A percentile compares a stretch with the other conserved stretches of the same genome.
Conservation (phyloP, 2,888 invertebrate genomes). For the Campopleginae sp. region DNA sequence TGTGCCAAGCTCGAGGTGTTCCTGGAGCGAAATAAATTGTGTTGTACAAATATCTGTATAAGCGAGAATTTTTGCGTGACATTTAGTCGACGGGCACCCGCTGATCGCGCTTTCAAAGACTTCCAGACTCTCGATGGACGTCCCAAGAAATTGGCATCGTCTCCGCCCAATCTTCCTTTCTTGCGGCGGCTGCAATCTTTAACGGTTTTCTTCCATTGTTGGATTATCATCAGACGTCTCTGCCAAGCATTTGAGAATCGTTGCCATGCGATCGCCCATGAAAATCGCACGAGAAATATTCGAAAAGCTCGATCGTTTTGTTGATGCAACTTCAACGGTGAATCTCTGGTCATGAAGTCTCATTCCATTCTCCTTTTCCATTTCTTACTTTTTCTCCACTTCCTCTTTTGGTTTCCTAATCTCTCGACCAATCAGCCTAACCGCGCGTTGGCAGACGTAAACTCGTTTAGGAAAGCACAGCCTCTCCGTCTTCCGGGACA, state of each 20-base stretch:
- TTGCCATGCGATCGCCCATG: not conserved
- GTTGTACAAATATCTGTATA: slow-evolving; percentile 71
- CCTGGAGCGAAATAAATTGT: slow-evolving; percentile 69
- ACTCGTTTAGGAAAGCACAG: slow-evolving; percentile 59
- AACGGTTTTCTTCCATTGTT: slow-evolving; percentile 34
- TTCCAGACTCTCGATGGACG: slow-evolving; percentile 28
- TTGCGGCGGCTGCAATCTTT: slow-evolving; percentile 10
- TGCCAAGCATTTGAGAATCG: not conserved
- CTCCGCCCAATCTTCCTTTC: slow-evolving; percentile 43
- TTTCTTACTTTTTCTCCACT: not conserved
- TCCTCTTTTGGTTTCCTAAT: slow-evolving; percentile 73
- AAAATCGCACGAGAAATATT: not conserved
- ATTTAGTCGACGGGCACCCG: slow-evolving; percentile 31
- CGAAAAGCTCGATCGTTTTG: not conserved
- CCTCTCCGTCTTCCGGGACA: slow-evolving; percentile 44
- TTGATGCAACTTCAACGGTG: not conserved
- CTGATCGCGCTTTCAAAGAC: slow-evolving; percentile 44
- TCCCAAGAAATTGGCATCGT: slow-evolving; percentile 39
- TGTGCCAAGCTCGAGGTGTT: slow-evolving; percentile 41
- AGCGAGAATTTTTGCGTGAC: slow-evolving; percentile 26
- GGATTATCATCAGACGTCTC: not conserved
- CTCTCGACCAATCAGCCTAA: slow-evolving; percentile 76
- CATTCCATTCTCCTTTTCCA: slow-evolving; percentile 61
- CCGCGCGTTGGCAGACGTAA: slow-evolving; percentile 66
- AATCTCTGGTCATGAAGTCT: slow-evolving; percentile 74